Percentiles rank a stretch among this genome's conserved stretches.
Evolutionary conservation across 1,140 invertebrate genomes (phyloP).

Genomic region (Nixonia krombeini): DNA sequence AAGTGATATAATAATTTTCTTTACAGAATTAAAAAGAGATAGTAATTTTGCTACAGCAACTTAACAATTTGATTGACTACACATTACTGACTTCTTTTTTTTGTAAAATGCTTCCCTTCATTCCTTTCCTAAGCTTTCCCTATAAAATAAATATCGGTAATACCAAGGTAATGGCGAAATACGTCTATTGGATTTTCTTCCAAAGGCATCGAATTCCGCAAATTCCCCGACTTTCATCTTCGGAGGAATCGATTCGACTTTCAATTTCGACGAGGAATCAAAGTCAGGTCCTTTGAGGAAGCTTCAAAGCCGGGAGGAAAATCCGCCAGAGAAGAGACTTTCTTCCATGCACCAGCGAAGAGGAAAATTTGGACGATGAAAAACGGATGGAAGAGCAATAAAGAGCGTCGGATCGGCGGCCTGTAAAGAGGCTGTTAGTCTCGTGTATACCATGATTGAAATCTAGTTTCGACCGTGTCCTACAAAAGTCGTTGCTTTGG

Average conservation of each 20-base stretch:
- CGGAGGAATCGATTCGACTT: neutral
- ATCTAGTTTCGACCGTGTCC: neutral
- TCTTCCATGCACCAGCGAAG: neutral
- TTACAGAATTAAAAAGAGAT: too few species aligned
- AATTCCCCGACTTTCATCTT: neutral
- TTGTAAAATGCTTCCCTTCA: too few species aligned
- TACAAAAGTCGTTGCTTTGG: neutral
- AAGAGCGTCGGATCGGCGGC: neutral
- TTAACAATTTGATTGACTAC: too few species aligned
- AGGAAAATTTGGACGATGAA: neutral
- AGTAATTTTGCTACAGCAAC: too few species aligned
- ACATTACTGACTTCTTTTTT: too few species aligned
- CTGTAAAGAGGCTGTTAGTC: neutral
- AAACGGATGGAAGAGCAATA: neutral
- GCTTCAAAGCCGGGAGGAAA: too few species aligned
- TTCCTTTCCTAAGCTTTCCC: neutral
- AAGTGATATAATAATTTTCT: too few species aligned
- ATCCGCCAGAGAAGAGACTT: too few species aligned
- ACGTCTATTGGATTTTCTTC: too few species aligned
- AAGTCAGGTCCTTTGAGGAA: neutral
- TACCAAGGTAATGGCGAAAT: too few species aligned
- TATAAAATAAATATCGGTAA: too few species aligned
- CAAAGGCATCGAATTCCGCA: neutral
- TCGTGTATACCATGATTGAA: neutral
- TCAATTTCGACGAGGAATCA: neutral